A percentile compares a stretch with the other conserved stretches of the same genome.
Evolutionary conservation across 2,888 invertebrate genomes (phyloP).

Genomic region (Drosophila kambysellisi): DNA sequence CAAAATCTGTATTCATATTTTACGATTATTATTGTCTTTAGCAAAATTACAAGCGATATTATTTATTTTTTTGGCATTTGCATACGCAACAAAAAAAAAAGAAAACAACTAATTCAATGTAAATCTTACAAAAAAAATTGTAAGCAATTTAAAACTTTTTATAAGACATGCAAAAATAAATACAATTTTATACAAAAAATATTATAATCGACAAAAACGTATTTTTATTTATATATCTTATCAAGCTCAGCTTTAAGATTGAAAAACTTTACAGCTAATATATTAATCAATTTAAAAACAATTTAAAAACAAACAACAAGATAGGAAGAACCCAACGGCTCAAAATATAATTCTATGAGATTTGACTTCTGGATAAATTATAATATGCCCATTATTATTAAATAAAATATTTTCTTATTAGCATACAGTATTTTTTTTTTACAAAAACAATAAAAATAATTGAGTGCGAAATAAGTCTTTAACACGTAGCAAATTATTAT

Average conservation of each 20-base stretch:
- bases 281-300: no score
- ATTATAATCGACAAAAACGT: not conserved
- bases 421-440: not conserved
- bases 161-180: slow-evolving; percentile 72
- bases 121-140: slow-evolving; percentile 53
- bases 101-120: slow-evolving; percentile 45
- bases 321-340: not conserved
- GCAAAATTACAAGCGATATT: slow-evolving; percentile 64
- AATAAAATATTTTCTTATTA: no score
- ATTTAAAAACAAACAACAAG: no score
- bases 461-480: not conserved
- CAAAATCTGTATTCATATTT: slow-evolving; percentile 51
- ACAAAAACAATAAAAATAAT: not conserved
- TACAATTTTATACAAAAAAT: slow-evolving; percentile 69
- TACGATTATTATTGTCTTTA: slow-evolving; percentile 71
- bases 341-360: not conserved
- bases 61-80: slow-evolving; percentile 49
- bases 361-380: not conserved
- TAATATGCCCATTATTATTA: no score
- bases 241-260: no score
- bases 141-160: slow-evolving; percentile 65
- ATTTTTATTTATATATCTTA: slow-evolving; percentile 8
- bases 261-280: no score
- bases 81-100: slow-evolving; percentile 28
- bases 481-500: not conserved